These are phyloP conservation scores for Colletes latitarsis DNA, from an alignment of 1,140 invertebrate genomes.

Conservation along the genomic window DNA sequence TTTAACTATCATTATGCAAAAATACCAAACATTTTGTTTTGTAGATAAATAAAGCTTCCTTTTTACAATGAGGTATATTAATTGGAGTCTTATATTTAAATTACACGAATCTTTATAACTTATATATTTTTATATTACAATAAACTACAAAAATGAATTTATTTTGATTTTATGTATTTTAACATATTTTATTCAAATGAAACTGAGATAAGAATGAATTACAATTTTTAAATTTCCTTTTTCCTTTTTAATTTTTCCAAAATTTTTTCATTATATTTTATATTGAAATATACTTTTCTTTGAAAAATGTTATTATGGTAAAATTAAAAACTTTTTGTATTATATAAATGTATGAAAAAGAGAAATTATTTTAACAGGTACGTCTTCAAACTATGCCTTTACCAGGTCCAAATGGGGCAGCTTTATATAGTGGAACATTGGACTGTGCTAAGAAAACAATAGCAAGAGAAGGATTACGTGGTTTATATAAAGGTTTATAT, in stretches of 20 bases:
- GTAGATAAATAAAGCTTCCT: neutral
- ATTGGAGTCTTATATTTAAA: neutral
- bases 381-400: slow-evolving; percentile 96
- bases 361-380: slow-evolving; percentile 82
- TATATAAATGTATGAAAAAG: neutral
- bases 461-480: slow-evolving; percentile 91
- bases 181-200: too few species aligned
- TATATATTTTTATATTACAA: neutral
- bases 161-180: too few species aligned
- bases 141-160: neutral
- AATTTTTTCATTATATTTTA: neutral
- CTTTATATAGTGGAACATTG: slow-evolving; percentile 93
- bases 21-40: neutral
- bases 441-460: slow-evolving; percentile 98
- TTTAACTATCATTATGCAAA: neutral
- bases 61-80: neutral
- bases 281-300: neutral
- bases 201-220: too few species aligned
- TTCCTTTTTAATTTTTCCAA: neutral
- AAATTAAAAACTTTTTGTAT: neutral
- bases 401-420: slow-evolving; percentile 86
- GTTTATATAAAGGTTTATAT: slow-evolving; percentile 90
- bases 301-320: neutral
- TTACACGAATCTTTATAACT: neutral
- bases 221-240: neutral